Conservation (phyloP, 2,797 vertebrate genomes). For the Australoheros facetus region DNA sequence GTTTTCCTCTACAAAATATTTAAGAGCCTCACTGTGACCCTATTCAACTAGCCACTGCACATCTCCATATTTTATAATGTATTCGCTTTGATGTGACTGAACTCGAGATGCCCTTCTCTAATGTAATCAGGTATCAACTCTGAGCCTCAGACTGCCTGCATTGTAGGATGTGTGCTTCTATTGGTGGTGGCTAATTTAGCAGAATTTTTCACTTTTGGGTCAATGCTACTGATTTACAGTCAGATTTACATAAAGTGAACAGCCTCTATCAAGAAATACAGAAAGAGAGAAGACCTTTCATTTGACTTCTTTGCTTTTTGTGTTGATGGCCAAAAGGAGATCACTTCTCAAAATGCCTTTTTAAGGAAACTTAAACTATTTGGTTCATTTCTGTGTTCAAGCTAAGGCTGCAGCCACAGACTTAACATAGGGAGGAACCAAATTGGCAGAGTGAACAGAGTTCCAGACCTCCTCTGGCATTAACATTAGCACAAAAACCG, state of each 20-base stretch:
- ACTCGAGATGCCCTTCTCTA: slow-evolving; percentile 45
- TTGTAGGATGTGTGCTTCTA: slow-evolving; percentile 30
- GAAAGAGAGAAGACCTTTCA: slow-evolving; percentile 29
- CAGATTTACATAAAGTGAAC: slow-evolving; percentile 26
- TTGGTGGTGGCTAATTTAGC: slow-evolving; percentile 38
- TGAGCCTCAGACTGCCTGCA: slow-evolving; percentile 23
- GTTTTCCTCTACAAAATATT: slow-evolving; percentile 18
- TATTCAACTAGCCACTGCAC: slow-evolving; percentile 18
- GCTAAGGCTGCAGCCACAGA: neutral
- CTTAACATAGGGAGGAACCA: neutral
- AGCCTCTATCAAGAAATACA: slow-evolving; percentile 32
- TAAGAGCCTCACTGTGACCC: slow-evolving; percentile 22
- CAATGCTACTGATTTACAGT: slow-evolving; percentile 32
- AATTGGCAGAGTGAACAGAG: neutral
- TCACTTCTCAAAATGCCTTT: slow-evolving; percentile 37
- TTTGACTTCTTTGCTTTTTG: slow-evolving; percentile 54
- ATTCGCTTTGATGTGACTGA: slow-evolving; percentile 70
- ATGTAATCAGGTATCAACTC: slow-evolving; percentile 51
- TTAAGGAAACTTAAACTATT: slow-evolving; percentile 33
- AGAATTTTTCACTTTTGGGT: slow-evolving; percentile 38
- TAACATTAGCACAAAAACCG: too few species aligned
- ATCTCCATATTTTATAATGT: slow-evolving; percentile 49
- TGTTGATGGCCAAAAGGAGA: slow-evolving; percentile 47
- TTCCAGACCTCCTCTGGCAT: too few species aligned
- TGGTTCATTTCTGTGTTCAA: neutral